Conservation (phyloP, 2,113 vertebrate species). For the Tragelaphus scriptus region DNA sequence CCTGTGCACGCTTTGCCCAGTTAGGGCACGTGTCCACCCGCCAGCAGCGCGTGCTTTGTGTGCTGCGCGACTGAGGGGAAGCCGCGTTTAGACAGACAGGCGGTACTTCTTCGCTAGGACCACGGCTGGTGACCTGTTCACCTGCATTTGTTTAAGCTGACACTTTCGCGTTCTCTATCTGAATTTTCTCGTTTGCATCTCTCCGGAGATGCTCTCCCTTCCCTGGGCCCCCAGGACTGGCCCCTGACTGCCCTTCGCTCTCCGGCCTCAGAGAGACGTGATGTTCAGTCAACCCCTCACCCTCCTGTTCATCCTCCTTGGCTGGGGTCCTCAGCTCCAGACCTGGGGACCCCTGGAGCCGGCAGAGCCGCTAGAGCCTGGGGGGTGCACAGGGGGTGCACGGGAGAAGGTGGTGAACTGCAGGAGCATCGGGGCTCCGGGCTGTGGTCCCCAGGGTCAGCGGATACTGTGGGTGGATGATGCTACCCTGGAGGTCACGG, state of each 20-base stretch:
- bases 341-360: not conserved
- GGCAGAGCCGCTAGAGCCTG: not conserved
- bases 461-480: no score
- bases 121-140: accelerated
- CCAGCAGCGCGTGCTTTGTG: accelerated
- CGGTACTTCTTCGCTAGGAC: accelerated
- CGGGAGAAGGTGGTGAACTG: accelerated
- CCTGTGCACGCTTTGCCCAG: accelerated
- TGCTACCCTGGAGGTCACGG: not conserved
- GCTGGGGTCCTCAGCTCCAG: not conserved
- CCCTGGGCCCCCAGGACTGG: not conserved
- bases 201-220: not conserved
- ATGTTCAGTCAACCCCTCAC: not conserved
- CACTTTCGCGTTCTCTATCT: accelerated
- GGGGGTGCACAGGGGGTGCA: accelerated
- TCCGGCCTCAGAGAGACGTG: no score
- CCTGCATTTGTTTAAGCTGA: accelerated
- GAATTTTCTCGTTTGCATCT: not conserved
- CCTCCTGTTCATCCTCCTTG: not conserved
- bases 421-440: accelerated
- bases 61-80: not conserved
- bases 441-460: accelerated
- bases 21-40: accelerated
- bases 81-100: accelerated
- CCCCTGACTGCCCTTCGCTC: accelerated